Conservation (phyloP, 2,797 vertebrate species). For the Pangasius macronema region DNA sequence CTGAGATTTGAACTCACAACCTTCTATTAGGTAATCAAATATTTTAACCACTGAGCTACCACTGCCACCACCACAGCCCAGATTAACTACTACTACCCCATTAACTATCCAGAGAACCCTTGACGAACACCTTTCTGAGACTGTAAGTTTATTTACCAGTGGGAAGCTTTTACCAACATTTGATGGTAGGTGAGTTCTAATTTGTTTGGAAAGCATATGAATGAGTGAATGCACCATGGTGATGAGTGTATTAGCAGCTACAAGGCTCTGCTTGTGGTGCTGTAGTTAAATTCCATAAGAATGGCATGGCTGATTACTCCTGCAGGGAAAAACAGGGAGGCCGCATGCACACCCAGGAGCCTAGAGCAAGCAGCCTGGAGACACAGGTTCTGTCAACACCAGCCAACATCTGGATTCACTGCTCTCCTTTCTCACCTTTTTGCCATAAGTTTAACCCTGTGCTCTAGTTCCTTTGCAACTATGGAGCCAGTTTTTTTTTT, state of each 20-base stretch:
- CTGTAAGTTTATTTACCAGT: background rate
- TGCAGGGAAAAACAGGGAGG: background rate
- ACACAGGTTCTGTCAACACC: constrained; percentile 57
- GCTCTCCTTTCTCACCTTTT: constrained; percentile 26
- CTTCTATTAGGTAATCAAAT: too few species aligned
- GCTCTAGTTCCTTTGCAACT: background rate
- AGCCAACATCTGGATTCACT: constrained; percentile 54
- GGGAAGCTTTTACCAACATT: background rate
- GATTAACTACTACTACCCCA: background rate
- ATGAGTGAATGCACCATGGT: background rate
- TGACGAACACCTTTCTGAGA: background rate
- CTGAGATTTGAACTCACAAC: too few species aligned
- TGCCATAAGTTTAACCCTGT: background rate
- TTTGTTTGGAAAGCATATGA: background rate
- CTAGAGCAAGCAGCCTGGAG: constrained; percentile 50
- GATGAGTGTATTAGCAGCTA: constrained; percentile 10
- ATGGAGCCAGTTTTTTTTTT: background rate
- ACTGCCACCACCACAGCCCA: too few species aligned
- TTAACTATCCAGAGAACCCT: background rate
- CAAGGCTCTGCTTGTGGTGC: constrained; percentile 19
- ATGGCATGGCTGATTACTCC: constrained; percentile 42
- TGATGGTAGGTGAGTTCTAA: background rate
- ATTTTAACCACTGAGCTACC: too few species aligned
- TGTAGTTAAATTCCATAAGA: constrained; percentile 43
- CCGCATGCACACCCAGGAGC: constrained; percentile 8